These are phyloP conservation scores for Quadroppia sp. DNA, from an alignment of 2,888 invertebrate genomes.

Conservation along the genomic window DNA sequence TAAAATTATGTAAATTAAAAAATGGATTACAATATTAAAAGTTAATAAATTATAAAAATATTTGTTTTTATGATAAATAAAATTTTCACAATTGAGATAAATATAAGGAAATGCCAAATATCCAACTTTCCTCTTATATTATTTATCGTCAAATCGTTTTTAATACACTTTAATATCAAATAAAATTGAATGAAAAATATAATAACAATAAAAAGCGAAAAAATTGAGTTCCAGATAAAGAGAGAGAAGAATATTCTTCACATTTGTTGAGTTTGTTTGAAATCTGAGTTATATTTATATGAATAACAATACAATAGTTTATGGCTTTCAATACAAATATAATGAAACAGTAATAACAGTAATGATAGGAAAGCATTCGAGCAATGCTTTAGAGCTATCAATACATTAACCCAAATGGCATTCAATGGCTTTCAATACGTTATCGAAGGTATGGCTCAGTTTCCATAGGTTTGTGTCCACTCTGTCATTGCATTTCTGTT, in stretches of 20 bases:
- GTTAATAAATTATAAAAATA: not conserved
- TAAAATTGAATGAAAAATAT: not conserved
- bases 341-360: conserved; percentile 13
- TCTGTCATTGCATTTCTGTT: not conserved
- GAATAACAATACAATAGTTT: conserved; percentile 1
- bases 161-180: conserved; percentile 4
- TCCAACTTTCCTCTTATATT: no score
- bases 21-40: conserved; percentile 26
- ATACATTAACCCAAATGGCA: not conserved
- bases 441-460: not conserved
- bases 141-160: no score
- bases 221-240: not conserved
- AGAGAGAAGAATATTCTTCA: not conserved
- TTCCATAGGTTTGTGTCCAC: not conserved
- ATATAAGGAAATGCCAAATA: no score
- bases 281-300: conserved; percentile 18
- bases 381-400: not conserved
- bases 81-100: not conserved
- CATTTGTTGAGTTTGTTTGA: not conserved
- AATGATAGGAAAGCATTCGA: conserved; percentile 33
- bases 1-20: conserved; percentile 24
- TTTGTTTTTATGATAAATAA: not conserved
- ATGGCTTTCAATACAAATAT: not conserved
- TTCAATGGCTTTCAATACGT: not conserved
- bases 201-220: conserved; percentile 1